phyloP scores from a whole-genome alignment of 2,888 invertebrate genomes.

The Cryptocephalus primarius region DNA sequence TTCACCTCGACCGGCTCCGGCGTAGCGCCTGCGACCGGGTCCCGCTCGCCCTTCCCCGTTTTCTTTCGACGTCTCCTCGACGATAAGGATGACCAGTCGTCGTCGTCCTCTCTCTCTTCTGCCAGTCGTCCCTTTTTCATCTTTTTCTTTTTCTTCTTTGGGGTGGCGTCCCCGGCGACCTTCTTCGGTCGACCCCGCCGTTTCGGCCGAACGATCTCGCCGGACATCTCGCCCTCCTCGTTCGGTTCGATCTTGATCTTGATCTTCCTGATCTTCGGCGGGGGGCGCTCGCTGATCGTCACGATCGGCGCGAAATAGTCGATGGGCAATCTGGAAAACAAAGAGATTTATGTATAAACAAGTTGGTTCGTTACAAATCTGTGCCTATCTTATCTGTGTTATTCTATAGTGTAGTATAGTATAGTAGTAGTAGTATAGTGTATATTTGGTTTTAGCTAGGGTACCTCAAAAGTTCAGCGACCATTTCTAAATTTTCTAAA shows the following conservation, averaged over 20 bases:
- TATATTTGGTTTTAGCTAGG: too few species aligned
- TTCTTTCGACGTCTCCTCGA: slow-evolving; percentile 2
- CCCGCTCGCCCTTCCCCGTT: slow-evolving; percentile 6
- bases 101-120: neutral
- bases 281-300: slow-evolving; percentile 24
- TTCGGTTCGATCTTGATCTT: slow-evolving; percentile 14
- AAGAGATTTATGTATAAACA: neutral
- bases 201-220: slow-evolving; percentile 13
- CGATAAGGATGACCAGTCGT: neutral
- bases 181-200: slow-evolving; percentile 11
- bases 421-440: too few species aligned
- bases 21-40: neutral
- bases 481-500: too few species aligned
- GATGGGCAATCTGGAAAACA: slow-evolving; percentile 27
- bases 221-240: slow-evolving; percentile 12
- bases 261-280: slow-evolving; percentile 12
- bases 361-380: too few species aligned
- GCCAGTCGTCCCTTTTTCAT: slow-evolving; percentile 1
- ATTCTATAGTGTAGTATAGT: too few species aligned
- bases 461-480: too few species aligned
- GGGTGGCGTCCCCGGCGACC: neutral
- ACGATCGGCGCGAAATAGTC: slow-evolving; percentile 29
- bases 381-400: too few species aligned
- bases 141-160: slow-evolving; percentile 7
- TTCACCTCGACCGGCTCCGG: slow-evolving; percentile 5